Percentiles rank a stretch among this genome's conserved stretches.
These are phyloP conservation scores for Cephalotes varians DNA, from an alignment of 2,888 invertebrate genomes.

Conservation along the genomic window DNA sequence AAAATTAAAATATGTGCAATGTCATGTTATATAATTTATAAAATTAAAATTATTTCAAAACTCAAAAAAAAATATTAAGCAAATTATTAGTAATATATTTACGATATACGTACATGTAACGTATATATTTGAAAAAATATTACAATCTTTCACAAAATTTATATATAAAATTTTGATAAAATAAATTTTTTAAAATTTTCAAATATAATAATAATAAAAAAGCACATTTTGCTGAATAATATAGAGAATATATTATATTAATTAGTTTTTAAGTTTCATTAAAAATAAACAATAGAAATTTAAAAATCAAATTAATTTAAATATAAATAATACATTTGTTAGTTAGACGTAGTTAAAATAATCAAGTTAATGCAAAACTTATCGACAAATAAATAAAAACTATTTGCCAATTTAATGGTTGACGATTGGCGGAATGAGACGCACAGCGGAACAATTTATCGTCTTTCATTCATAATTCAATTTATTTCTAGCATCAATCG, in stretches of 20 bases:
- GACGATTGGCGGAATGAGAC: conserved; percentile 13
- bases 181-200: neutral
- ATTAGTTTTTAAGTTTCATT: neutral
- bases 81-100: neutral
- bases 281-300: neutral
- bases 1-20: neutral
- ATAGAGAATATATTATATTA: neutral
- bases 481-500: conserved; percentile 24
- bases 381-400: conserved; percentile 1
- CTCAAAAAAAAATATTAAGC: neutral
- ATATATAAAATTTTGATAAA: neutral
- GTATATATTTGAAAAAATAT: neutral
- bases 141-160: neutral
- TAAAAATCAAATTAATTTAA: conserved; percentile 8
- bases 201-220: neutral
- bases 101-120: neutral
- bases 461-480: conserved; percentile 28
- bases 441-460: neutral
- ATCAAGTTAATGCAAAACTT: neutral
- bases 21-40: neutral
- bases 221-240: neutral
- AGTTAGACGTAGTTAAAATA: neutral
- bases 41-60: neutral
- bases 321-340: neutral
- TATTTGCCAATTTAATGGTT: conserved; percentile 30